Evolutionary conservation across 2,797 vertebrate genomes (phyloP), one percentile per base, ranked within the genome.

Genomic region (Erithacus rubecula): DNA sequence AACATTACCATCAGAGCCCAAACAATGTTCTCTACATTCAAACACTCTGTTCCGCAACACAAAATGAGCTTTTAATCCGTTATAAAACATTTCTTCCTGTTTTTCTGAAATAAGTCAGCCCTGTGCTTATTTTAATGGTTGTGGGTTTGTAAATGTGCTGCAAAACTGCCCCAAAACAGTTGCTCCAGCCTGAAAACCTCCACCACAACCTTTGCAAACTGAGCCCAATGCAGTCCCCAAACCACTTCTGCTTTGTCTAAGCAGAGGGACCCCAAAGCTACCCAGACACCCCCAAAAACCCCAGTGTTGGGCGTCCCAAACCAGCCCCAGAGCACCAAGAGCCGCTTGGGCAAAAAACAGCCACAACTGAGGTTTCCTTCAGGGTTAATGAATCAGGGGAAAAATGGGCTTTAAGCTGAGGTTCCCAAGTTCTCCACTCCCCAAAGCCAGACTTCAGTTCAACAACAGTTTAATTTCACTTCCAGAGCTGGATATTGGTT

Each of bases 401-500:
- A 19, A 43, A 15, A 8, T 11, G 34, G 20, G 27, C 15, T 65
- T 74, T 12, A 34, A 34, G 8, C 6, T 55, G 34, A 10, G 14
- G 2, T 22, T 34, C 17, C 16, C 47, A 27, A 24, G 36, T 3
- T 10, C n/a, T 26, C 41, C 62, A 43, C 46, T 11, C 34, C 34
- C 29, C 43, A 56, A n/a, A 47, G 34, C 37, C 56, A 24, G 11
- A 10, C 56, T 60, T 34, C 51, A 22, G 12, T 5, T 56, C 39
- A 13, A 3, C 4, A 39, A 19, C 6, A 8, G 34, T 22, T 65
- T 10, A 5, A 26, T 6, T 55, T 34, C 3, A 12, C 15, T 32
- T 10, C 29, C 59, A 32, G 23, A 37, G n/a, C 0, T 0, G 64
- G 49, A 30, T 1, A 2, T 20, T 6, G 15, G 6, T 46, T 46